Base-by-base conservation (phyloP, 2,888 invertebrate species). In the Meghimatium bilineatum region DNA sequence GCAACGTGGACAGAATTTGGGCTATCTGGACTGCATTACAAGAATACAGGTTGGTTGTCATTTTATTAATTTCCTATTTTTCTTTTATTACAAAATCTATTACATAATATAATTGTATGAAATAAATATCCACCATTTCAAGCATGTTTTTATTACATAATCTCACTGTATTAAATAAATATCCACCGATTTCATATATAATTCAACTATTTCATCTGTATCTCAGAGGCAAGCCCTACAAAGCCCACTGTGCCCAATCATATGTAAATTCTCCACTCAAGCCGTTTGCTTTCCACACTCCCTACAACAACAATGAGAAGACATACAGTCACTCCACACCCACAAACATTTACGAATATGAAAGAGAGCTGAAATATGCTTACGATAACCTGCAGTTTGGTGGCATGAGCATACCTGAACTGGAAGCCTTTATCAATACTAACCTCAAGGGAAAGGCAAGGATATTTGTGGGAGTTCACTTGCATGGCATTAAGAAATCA, bases 1-100 rank as follows among this genome's bases (percentile, higher is more conserved):
- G 86, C 78, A 85, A 84, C 72, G 38, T 88, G 26, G 88, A 88
- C 84, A 86, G 86, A 80, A 81, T 88, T 52, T 88, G 88, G 88
- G 66, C 80, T 66, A 87, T 87, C 80, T 87, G 88, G 88, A 82
- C 87, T 83, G 83, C 63, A 34, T 23, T 84, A 79, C 76, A 87
- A 84, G 56, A 82, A 32, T 56, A 72, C 49, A 75, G 82, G 82
- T 82, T n/a, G 10, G 69, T 56, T 14, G 23, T 56, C 56, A 23
- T 56, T 44, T n/a, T 8, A 44, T 12, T 8, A n/a, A 8, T 14
- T 20, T 34, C 34, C 5, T 8, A 1, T 2, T 63, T 23, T 23
- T 10, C 23, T 63, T 10, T 12, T n/a, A 63, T 63, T n/a, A 63
- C n/a, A n/a, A 5, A 12, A 63, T 63, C 23, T 20, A 5, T 63